Evolutionary conservation across 2,113 vertebrate species (phyloP).

Genomic region (Apus apus): DNA sequence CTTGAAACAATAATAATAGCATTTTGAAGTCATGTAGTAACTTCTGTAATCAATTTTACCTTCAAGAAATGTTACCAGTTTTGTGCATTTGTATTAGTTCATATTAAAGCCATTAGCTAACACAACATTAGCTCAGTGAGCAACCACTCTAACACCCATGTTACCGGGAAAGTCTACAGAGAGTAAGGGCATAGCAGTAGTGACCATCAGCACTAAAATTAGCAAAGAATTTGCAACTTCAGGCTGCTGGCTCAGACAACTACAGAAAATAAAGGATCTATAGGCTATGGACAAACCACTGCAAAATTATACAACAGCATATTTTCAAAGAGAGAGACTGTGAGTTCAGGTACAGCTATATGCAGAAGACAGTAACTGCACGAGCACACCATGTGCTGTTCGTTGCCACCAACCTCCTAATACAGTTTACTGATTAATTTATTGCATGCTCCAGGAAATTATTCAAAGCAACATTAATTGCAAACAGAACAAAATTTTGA

Average conservation of each 20-base stretch:
- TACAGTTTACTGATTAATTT: background rate
- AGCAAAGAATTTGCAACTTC: background rate
- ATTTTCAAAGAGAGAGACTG: background rate
- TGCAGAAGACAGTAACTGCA: background rate
- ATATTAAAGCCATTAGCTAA: conserved; percentile 32
- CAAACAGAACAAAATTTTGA: background rate
- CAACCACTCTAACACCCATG: background rate
- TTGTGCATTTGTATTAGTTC: conserved; percentile 26
- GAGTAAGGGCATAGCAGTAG: background rate
- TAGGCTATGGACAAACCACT: background rate
- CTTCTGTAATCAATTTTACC: conserved; percentile 23
- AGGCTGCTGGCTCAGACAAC: background rate
- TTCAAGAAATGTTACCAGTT: conserved; percentile 1
- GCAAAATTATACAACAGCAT: background rate
- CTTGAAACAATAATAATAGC: background rate
- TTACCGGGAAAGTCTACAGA: background rate
- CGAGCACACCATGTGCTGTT: background rate
- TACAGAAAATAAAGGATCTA: background rate
- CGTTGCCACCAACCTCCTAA: background rate
- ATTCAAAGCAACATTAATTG: background rate
- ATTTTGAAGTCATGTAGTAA: conserved; percentile 21
- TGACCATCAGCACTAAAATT: background rate
- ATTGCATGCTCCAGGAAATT: background rate
- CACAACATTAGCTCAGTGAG: conserved; percentile 3
- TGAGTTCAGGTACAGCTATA: background rate